Conservation (phyloP, 2,797 vertebrate genomes). For the Zenarchopterus dispar region DNA sequence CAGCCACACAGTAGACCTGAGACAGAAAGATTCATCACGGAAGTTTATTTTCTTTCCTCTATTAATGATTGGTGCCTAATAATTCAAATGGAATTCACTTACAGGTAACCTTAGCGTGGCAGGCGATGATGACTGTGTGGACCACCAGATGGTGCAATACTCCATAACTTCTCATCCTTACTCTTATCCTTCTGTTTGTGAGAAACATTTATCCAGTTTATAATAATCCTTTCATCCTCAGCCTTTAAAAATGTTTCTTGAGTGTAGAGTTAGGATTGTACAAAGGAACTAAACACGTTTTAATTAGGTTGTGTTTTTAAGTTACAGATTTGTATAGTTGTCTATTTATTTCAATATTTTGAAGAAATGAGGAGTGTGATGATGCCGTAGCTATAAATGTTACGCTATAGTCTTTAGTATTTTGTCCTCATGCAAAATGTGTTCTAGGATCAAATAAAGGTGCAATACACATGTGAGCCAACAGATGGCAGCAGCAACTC, state of each 20-base stretch:
- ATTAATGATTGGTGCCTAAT: conserved; percentile 1
- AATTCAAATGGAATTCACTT: conserved; percentile 1
- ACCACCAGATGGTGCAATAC: conserved; percentile 47
- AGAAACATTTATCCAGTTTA: not conserved
- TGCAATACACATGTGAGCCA: conserved; percentile 34
- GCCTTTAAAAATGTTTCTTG: no score
- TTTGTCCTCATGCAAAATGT: no score
- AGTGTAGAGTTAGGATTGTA: no score
- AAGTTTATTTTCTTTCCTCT: not conserved
- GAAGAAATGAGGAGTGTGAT: not conserved
- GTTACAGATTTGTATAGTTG: no score
- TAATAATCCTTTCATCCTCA: not conserved
- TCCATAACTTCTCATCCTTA: not conserved
- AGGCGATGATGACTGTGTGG: conserved; percentile 1
- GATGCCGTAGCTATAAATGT: not conserved
- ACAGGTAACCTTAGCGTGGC: not conserved
- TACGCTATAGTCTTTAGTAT: no score
- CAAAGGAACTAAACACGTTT: no score
- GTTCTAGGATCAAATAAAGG: no score
- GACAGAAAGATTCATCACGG: not conserved
- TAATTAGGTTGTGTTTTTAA: no score
- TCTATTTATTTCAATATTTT: no score
- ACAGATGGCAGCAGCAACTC: conserved; percentile 67
- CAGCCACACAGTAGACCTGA: not conserved
- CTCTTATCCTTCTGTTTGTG: no score